Percentiles rank a stretch among this genome's conserved stretches.
Evolutionary conservation across 2,113 vertebrate genomes (phyloP).

Genomic region (Heteronetta atricapilla): DNA sequence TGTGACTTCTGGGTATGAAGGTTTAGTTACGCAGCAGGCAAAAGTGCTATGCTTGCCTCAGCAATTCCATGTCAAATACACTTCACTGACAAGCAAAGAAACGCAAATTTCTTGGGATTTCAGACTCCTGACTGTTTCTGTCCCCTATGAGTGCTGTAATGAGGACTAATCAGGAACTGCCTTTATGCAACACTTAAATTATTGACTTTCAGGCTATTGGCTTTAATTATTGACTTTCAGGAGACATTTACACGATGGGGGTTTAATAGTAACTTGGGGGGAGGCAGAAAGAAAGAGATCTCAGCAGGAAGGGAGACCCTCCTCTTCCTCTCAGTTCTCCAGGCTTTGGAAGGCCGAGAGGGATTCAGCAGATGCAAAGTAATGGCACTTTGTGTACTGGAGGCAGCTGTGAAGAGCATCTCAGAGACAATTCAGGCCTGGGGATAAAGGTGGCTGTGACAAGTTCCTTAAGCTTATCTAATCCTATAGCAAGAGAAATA

Average conservation of each 20-base stretch:
- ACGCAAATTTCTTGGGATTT: neutral
- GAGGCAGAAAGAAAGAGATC: neutral
- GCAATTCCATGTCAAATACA: neutral
- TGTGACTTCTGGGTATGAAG: neutral
- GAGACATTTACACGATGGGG: neutral
- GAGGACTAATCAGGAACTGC: neutral
- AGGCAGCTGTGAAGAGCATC: neutral
- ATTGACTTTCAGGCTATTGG: neutral
- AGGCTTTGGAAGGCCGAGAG: neutral
- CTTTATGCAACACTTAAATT: neutral
- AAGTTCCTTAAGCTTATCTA: neutral
- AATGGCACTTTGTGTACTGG: neutral
- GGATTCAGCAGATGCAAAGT: neutral
- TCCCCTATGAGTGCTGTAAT: neutral
- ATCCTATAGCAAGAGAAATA: neutral
- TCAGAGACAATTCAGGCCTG: neutral
- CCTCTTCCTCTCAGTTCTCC: neutral
- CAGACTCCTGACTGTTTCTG: neutral
- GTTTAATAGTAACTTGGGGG: neutral
- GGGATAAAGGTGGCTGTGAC: neutral
- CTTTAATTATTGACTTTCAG: neutral
- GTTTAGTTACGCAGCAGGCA: neutral
- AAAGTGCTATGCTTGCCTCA: neutral
- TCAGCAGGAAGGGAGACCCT: neutral
- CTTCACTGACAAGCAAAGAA: neutral